Conservation (phyloP, 2,797 vertebrate genomes). For the Taenioides sp. region DNA sequence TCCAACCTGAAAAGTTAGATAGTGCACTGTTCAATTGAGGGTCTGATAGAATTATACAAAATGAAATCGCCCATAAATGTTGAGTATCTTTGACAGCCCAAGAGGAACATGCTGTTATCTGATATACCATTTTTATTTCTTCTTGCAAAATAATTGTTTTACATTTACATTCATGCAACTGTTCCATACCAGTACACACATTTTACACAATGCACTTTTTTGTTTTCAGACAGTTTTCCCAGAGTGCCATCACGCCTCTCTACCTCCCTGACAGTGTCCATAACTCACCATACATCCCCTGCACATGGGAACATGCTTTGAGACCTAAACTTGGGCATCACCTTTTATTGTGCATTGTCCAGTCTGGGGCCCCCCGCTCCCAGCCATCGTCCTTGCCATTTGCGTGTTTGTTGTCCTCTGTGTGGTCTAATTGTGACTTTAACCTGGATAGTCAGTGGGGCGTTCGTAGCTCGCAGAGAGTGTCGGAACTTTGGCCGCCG, state of each 20-base stretch:
- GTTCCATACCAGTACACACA: neutral
- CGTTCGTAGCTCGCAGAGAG: constrained; percentile 70
- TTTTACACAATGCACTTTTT: constrained; percentile 3
- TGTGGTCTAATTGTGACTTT: constrained; percentile 63
- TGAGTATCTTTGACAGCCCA: too few relatives aligned
- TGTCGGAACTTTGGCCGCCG: constrained; percentile 52
- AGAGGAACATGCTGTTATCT: neutral
- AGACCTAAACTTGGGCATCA: constrained; percentile 16
- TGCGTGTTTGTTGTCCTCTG: constrained; percentile 56
- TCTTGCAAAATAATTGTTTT: neutral
- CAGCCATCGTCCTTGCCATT: constrained; percentile 47
- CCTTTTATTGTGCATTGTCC: constrained; percentile 18
- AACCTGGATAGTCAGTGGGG: constrained; percentile 73
- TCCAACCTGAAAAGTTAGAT: neutral
- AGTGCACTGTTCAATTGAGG: neutral
- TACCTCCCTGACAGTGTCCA: neutral
- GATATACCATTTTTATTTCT: neutral
- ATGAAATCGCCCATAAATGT: too few relatives aligned
- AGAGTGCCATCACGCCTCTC: neutral
- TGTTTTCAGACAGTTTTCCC: neutral
- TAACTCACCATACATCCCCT: constrained; percentile 1
- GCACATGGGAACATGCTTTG: constrained; percentile 9
- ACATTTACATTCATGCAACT: neutral
- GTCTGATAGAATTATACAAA: too few relatives aligned
- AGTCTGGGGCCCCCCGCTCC: constrained; percentile 22